Conservation (phyloP, 1,140 invertebrate species). For the Macrosteles quadrilineatus region DNA sequence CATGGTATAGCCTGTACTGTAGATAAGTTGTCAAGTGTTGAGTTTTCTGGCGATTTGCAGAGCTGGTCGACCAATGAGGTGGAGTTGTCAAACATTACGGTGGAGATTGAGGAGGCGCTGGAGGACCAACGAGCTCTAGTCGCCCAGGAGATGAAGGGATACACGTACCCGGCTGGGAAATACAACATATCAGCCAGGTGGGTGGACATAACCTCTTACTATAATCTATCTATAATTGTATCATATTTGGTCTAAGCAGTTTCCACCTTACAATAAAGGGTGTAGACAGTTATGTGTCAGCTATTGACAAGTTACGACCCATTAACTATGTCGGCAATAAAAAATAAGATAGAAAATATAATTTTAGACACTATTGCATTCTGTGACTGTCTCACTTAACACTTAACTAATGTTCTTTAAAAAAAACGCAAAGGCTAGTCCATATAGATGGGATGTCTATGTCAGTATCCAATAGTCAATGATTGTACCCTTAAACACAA, state of each 20-base stretch:
- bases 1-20: too few species aligned
- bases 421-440: background rate
- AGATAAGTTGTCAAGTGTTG: too few species aligned
- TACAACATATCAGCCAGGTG: conserved; percentile 55
- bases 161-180: conserved; percentile 59
- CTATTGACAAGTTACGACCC: background rate
- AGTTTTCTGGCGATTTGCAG: too few species aligned
- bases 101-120: conserved; percentile 57
- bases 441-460: too few species aligned
- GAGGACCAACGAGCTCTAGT: conserved; percentile 58
- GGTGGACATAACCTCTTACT: too few species aligned
- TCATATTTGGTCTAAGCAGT: conserved; percentile 21
- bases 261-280: background rate
- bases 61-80: conserved; percentile 39
- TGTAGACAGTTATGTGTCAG: background rate
- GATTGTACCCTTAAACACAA: too few species aligned
- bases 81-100: conserved; percentile 22
- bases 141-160: conserved; percentile 60
- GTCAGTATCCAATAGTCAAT: too few species aligned
- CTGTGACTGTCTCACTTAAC: background rate
- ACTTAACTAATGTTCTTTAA: background rate
- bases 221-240: too few species aligned
- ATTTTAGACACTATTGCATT: too few species aligned
- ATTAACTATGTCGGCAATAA: too few species aligned
- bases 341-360: too few species aligned